These are phyloP conservation scores for Eubucco bourcierii DNA, from an alignment of 2,113 vertebrate genomes.

Conservation along the genomic window DNA sequence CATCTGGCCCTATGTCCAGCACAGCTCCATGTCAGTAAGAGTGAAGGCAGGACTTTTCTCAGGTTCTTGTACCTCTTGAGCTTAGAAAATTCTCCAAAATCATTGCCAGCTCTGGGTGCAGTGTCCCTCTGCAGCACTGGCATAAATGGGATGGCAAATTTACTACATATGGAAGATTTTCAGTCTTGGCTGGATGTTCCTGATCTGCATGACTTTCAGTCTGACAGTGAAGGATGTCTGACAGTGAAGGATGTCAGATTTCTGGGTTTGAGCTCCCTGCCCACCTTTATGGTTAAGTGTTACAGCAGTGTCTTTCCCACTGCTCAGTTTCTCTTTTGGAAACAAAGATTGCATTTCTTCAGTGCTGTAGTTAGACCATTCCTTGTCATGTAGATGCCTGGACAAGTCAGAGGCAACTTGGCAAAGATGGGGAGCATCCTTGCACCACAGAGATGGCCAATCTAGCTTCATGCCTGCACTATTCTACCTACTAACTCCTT, in stretches of 20 bases:
- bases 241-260: background rate
- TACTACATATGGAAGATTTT: background rate
- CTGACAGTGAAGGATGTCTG: background rate
- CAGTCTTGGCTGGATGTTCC: slow-evolving; percentile 17
- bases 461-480: background rate
- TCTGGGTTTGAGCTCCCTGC: slow-evolving; percentile 44
- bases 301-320: background rate
- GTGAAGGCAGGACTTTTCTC: background rate
- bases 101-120: background rate
- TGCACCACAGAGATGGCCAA: background rate
- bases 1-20: background rate
- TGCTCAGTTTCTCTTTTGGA: slow-evolving; percentile 21
- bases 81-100: background rate
- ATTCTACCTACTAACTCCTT: background rate
- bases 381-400: background rate
- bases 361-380: slow-evolving; percentile 50
- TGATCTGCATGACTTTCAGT: background rate
- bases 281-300: slow-evolving; percentile 48
- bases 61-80: background rate
- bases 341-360: slow-evolving; percentile 36
- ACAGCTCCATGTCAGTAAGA: background rate
- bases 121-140: background rate
- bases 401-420: background rate
- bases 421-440: background rate
- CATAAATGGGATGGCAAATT: background rate